phyloP scores from a whole-genome alignment of 2,888 invertebrate species.

The Cephus spinipes region DNA sequence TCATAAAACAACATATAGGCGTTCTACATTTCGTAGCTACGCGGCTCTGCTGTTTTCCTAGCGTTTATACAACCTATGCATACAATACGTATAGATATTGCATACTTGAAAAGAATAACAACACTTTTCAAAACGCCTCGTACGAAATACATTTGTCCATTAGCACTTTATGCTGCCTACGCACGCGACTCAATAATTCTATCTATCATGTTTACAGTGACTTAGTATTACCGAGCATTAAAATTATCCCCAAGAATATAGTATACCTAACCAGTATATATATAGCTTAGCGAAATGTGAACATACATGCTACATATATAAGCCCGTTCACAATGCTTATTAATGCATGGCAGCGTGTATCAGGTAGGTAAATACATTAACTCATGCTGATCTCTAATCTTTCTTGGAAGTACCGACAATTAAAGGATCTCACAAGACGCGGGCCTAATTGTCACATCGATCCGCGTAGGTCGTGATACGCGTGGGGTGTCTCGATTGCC shows the following conservation, averaged over 20 bases:
- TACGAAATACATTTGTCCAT: not conserved
- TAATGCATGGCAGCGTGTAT: not conserved
- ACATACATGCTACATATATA: not conserved
- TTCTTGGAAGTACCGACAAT: not conserved
- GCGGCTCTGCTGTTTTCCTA: not conserved
- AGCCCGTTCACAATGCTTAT: not conserved
- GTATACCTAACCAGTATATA: not conserved
- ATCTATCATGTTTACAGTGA: not conserved
- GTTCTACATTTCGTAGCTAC: not conserved
- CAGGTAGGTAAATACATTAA: not conserved
- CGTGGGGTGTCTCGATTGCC: slow-evolving; percentile 33
- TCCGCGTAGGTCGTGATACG: not conserved
- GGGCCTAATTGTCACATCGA: not conserved
- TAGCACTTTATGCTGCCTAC: not conserved
- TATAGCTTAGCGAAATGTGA: not conserved
- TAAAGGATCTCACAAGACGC: not conserved
- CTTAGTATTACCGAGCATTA: too few species aligned
- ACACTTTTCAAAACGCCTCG: not conserved
- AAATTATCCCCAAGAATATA: not conserved
- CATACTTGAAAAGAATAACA: not conserved
- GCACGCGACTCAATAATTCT: not conserved
- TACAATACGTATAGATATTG: not conserved
- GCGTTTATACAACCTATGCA: not conserved
- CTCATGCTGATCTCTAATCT: not conserved
- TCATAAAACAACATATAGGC: not conserved